Percentiles rank a stretch among this genome's conserved stretches.
phyloP scores from a whole-genome alignment of 2,888 invertebrate species.

The Athalia cordata region DNA sequence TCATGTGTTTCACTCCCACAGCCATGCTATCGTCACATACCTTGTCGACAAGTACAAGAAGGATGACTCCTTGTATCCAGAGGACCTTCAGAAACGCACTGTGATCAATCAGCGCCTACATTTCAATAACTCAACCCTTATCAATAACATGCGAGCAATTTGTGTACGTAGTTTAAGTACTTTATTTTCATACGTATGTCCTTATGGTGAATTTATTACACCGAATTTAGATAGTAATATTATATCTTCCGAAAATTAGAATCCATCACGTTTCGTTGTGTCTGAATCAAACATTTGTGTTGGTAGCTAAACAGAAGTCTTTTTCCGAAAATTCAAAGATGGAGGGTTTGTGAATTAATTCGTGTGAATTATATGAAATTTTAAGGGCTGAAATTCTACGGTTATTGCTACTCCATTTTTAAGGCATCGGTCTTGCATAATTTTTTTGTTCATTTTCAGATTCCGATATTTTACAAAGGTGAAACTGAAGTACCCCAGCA shows the following conservation, averaged over 20 bases:
- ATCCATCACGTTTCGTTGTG: too few relatives aligned
- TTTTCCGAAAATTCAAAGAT: too few relatives aligned
- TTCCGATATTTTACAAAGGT: slow-evolving; percentile 66
- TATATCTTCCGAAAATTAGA: too few relatives aligned
- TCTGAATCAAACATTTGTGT: too few relatives aligned
- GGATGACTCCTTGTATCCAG: slow-evolving; percentile 76
- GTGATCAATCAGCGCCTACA: slow-evolving; percentile 76
- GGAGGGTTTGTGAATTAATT: too few relatives aligned
- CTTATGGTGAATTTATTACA: too few relatives aligned
- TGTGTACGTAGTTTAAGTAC: slow-evolving; percentile 73
- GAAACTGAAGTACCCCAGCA: slow-evolving; percentile 62
- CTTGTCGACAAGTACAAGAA: slow-evolving; percentile 76
- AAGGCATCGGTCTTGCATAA: background rate
- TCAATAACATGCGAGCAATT: slow-evolving; percentile 72
- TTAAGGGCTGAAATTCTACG: too few relatives aligned
- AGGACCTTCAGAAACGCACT: slow-evolving; percentile 75
- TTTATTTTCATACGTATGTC: background rate
- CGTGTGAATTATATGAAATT: too few relatives aligned
- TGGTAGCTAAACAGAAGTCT: too few relatives aligned
- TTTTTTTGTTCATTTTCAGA: slow-evolving; percentile 53
- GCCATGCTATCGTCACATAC: slow-evolving; percentile 75
- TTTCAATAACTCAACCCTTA: slow-evolving; percentile 76
- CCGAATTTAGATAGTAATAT: too few relatives aligned
- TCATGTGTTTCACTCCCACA: slow-evolving; percentile 53
- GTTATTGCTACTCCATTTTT: too few relatives aligned